Conservation (phyloP, 1,140 invertebrate species). For the Dreissena polymorpha region DNA sequence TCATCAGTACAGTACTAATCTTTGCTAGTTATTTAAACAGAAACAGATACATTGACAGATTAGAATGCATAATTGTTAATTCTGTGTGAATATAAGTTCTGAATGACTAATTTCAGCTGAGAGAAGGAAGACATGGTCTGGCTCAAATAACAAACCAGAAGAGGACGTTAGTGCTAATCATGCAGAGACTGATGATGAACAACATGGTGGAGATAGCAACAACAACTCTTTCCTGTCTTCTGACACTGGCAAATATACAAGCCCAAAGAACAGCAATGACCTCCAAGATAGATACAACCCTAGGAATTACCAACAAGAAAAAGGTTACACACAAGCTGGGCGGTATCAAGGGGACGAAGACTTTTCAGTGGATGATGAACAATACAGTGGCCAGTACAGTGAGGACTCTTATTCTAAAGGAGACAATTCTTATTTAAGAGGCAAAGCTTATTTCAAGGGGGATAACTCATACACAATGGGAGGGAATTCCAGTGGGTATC, state of each 20-base stretch:
- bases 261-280: neutral
- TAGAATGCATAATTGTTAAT: neutral
- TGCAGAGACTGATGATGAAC: constrained; percentile 19
- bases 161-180: neutral
- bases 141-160: constrained; percentile 24
- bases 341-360: neutral
- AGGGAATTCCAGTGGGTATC: neutral
- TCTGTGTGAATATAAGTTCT: neutral
- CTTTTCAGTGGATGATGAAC: neutral
- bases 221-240: constrained; percentile 19
- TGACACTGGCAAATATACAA: constrained; percentile 1
- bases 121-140: constrained; percentile 53
- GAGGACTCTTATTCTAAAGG: neutral
- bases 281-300: neutral
- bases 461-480: neutral
- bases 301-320: neutral
- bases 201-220: constrained; percentile 35
- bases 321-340: neutral
- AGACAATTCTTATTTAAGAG: constrained; percentile 12
- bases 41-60: neutral
- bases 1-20: too few relatives aligned
- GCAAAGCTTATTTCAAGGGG: neutral
- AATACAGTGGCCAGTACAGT: neutral
- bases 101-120: constrained; percentile 32
- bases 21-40: neutral